phyloP scores from a whole-genome alignment of 2,888 invertebrate genomes.

The Leucophenga maculata region DNA sequence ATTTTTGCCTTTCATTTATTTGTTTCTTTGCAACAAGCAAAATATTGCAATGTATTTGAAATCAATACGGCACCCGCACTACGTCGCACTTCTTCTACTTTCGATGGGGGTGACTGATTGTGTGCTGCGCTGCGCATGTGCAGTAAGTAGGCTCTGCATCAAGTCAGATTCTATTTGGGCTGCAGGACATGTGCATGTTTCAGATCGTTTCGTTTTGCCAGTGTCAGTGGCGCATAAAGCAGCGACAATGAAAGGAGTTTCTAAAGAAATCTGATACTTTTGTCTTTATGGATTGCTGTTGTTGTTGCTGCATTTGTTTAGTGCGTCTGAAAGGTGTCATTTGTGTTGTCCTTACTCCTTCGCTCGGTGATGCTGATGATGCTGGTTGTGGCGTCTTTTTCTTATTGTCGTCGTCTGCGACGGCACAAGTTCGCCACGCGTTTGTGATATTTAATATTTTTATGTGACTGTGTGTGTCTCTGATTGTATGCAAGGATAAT shows the following conservation, averaged over 20 bases:
- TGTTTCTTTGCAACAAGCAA: slow-evolving; percentile 63
- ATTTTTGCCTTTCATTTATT: slow-evolving; percentile 29
- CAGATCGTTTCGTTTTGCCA: slow-evolving; percentile 44
- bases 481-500: slow-evolving; percentile 18
- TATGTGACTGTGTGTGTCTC: not conserved
- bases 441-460: slow-evolving; percentile 41
- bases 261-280: slow-evolving; percentile 61
- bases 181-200: slow-evolving; percentile 63
- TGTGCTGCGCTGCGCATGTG: slow-evolving; percentile 49
- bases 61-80: slow-evolving; percentile 60
- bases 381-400: slow-evolving; percentile 28
- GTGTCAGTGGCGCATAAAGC: slow-evolving; percentile 63
- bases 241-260: slow-evolving; percentile 54
- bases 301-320: slow-evolving; percentile 42
- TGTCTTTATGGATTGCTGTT: slow-evolving; percentile 31
- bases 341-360: slow-evolving; percentile 43
- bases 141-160: slow-evolving; percentile 18
- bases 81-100: slow-evolving; percentile 54
- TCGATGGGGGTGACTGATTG: slow-evolving; percentile 65
- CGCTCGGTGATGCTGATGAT: slow-evolving; percentile 14
- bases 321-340: slow-evolving; percentile 64
- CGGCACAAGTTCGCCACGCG: slow-evolving; percentile 61
- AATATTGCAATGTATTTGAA: slow-evolving; percentile 63
- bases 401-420: slow-evolving; percentile 41
- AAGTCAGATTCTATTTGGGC: slow-evolving; percentile 26